Conservation (phyloP, 2,113 vertebrate genomes). For the Myiagra hebetior region DNA sequence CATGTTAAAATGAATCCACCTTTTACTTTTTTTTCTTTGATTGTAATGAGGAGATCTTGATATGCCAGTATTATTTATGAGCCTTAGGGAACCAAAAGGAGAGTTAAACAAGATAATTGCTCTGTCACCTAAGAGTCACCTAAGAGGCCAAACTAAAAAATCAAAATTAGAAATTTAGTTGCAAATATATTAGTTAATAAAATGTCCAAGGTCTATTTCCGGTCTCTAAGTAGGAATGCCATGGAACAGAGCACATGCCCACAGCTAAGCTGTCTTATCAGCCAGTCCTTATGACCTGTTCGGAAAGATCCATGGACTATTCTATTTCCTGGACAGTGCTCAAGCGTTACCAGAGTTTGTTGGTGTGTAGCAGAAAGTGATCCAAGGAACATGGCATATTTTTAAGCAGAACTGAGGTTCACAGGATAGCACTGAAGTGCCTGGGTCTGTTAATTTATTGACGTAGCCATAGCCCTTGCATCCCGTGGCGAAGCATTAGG, state of each 20-base stretch:
- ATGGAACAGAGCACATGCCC: neutral
- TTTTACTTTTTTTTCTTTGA: neutral
- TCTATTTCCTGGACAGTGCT: neutral
- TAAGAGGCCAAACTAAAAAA: neutral
- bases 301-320: neutral
- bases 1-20: neutral
- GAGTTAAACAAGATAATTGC: neutral
- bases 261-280: neutral
- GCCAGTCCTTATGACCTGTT: neutral
- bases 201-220: neutral
- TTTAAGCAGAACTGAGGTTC: neutral
- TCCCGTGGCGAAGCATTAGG: neutral
- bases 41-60: neutral
- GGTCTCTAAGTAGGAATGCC: neutral
- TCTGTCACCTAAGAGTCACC: neutral
- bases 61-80: neutral
- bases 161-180: neutral
- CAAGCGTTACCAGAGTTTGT: neutral
- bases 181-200: neutral
- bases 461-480: rapidly evolving
- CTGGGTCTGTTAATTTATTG: neutral
- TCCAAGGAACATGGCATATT: neutral
- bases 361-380: neutral
- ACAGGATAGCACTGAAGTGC: neutral
- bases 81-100: neutral